Base-by-base conservation (phyloP, 2,888 invertebrate species). In the Phaonia tiefii region DNA sequence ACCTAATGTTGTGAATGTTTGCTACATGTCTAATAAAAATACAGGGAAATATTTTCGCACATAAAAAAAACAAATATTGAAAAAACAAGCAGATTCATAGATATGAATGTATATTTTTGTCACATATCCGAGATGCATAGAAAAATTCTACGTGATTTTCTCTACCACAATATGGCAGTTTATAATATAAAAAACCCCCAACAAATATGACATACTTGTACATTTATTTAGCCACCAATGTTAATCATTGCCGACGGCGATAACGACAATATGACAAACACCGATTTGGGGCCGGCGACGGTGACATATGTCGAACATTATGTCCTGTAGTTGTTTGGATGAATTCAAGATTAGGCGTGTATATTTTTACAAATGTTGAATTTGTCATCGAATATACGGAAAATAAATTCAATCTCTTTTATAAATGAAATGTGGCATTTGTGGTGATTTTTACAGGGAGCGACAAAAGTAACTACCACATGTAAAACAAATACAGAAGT, bases 231-330 rank as follows among this genome's bases (percentile, higher is more conserved):
- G 1, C n/a, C 46, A 15, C 15, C 46, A 15, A 15, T n/a, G 15
- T 3, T 17, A 15, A 17, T 2, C 1, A n/a, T 15, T 49, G 20
- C 15, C 13, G 56, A 26, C 26, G 13, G 31, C n/a, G 49, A 31
- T 26, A 31, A 4, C n/a, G n/a, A 13, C 15, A 58, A 13, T 22
- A 58, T 58, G 1, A 15, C 15, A 58, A 31, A 31, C 7, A 26
- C 25, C 26, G n/a, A n/a, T n/a, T n/a, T n/a, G n/a, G n/a, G n/a
- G n/a, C n/a, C n/a, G 4, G n/a, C n/a, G n/a, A n/a, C n/a, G n/a
- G n/a, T n/a, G n/a, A 49, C 49, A 49, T 58, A 15, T 49, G 56
- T n/a, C 56, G 31, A 31, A 58, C 26, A 58, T 49, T 58, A 58
- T n/a, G n/a, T n/a, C n/a, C n/a, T 54, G 5, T 13, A 1, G 4